phyloP scores from a whole-genome alignment of 2,797 vertebrate species.

The Spizella passerina region DNA sequence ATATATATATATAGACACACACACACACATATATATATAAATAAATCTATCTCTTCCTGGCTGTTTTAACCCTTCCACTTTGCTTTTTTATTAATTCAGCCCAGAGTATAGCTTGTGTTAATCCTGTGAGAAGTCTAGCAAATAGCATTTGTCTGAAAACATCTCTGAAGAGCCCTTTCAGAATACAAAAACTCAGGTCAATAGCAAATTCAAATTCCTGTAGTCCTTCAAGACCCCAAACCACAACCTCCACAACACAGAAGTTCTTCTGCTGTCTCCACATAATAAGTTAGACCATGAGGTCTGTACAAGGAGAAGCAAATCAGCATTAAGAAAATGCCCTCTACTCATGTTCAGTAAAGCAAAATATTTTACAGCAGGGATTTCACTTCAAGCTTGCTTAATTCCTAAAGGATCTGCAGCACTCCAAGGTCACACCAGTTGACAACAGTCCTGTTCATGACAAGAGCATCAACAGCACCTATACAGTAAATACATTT shows the following conservation, averaged over 20 bases:
- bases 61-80: not conserved
- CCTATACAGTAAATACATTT: not conserved
- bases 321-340: not conserved
- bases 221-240: not conserved
- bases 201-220: not conserved
- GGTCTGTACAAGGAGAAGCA: not conserved
- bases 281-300: not conserved
- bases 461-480: not conserved
- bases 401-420: not conserved
- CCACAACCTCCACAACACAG: not conserved
- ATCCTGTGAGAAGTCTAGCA: not conserved
- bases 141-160: not conserved
- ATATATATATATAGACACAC: too few relatives aligned
- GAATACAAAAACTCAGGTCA: not conserved
- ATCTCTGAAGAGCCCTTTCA: not conserved
- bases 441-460: not conserved
- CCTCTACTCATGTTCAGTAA: not conserved
- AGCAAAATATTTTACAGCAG: not conserved
- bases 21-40: rapidly evolving
- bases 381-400: not conserved
- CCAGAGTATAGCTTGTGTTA: not conserved
- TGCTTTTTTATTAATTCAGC: not conserved
- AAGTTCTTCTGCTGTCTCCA: not conserved
- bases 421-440: not conserved
- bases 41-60: not conserved